Percentiles rank a stretch among this genome's conserved stretches.
Conservation (phyloP, 2,113 vertebrate species). For the Panthera uncia region DNA sequence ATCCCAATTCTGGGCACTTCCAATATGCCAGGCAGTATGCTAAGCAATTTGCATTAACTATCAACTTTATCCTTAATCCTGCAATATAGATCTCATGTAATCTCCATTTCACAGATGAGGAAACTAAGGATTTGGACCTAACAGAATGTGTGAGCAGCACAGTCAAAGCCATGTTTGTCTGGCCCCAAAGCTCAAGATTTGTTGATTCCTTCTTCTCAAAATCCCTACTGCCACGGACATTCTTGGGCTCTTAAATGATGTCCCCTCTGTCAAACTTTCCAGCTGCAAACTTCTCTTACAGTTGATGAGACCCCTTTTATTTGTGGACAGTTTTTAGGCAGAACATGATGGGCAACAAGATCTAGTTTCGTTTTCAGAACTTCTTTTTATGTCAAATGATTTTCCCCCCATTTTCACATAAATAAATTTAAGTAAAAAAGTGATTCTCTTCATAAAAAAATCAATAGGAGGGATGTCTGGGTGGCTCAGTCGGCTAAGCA, state of each 20-base stretch:
- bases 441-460: constrained; percentile 15
- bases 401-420: background rate
- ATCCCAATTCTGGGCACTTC: background rate
- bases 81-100: background rate
- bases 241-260: background rate
- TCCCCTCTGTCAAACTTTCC: background rate
- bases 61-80: background rate
- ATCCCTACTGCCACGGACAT: background rate
- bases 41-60: background rate
- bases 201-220: background rate
- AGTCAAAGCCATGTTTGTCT: background rate
- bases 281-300: background rate
- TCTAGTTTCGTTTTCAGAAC: background rate
- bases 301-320: background rate
- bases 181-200: background rate
- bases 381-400: background rate
- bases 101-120: background rate
- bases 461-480: background rate
- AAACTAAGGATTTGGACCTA: background rate
- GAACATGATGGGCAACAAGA: background rate
- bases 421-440: background rate
- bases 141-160: background rate
- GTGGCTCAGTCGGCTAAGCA: too few species aligned
- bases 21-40: background rate
- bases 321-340: background rate